Base-by-base conservation (phyloP, 2,888 invertebrate genomes). In the Thelaira solivaga region DNA sequence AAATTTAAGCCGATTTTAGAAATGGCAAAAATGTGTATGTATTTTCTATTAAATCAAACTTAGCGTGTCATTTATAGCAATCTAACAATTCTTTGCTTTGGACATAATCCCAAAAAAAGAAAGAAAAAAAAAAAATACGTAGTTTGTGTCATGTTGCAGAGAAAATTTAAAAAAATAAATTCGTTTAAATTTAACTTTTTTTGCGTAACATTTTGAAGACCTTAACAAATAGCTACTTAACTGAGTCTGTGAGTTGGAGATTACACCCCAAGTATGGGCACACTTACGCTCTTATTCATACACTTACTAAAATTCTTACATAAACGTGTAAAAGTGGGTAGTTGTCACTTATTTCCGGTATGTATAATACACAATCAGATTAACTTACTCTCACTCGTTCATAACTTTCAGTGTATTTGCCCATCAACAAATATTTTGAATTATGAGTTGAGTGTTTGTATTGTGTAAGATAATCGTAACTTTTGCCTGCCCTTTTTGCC, bases 291-390 rank as follows among this genome's bases (percentile, higher is more conserved):
- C n/a, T n/a, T n/a, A n/a, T n/a, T n/a, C n/a, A n/a, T n/a, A n/a
- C n/a, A n/a, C n/a, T n/a, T n/a, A n/a, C n/a, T n/a, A n/a, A n/a
- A n/a, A n/a, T n/a, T n/a, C n/a, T n/a, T n/a, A n/a, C n/a, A n/a
- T n/a, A n/a, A n/a, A n/a, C n/a, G n/a, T n/a, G n/a, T 36, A 16
- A n/a, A 11, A 16, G 51, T 45, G 13, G 22, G 49, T 34, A 55
- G 62, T 62, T 41, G 18, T 45, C 68, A 55, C 51, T 57, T 68
- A 68, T 68, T 77, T 77, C 77, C 77, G 77, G 47, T 36, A 45
- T 62, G n/a, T n/a, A n/a, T n/a, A n/a, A n/a, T n/a, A n/a, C n/a
- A n/a, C n/a, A n/a, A n/a, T n/a, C n/a, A n/a, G n/a, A n/a, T n/a
- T n/a, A n/a, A n/a, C n/a, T n/a, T n/a, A n/a, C n/a, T n/a, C n/a